A percentile compares a stretch with the other conserved stretches of the same genome.
Evolutionary conservation across 2,113 vertebrate species (phyloP).

Genomic region (Trogon melanurus): DNA sequence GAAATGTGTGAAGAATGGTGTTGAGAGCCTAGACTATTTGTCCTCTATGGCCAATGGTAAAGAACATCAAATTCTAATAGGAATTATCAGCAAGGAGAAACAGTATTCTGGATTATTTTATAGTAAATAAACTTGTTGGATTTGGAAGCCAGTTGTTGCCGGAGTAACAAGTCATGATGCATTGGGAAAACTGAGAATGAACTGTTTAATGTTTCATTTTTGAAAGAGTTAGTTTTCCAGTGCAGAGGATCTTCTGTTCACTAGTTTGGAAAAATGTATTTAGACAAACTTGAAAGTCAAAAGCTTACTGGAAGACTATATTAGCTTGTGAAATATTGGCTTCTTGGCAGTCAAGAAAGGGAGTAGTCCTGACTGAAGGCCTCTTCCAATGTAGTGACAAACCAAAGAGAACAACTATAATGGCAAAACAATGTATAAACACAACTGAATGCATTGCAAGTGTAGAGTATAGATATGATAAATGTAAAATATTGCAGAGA

Average conservation of each 20-base stretch:
- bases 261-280: not conserved
- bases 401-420: not conserved
- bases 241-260: not conserved
- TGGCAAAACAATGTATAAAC: not conserved
- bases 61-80: not conserved
- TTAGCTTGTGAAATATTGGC: not conserved
- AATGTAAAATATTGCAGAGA: not conserved
- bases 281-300: not conserved
- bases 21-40: not conserved
- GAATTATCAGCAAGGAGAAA: not conserved
- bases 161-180: not conserved
- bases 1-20: not conserved
- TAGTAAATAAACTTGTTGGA: not conserved
- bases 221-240: not conserved
- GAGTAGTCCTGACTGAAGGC: not conserved
- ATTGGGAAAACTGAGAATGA: not conserved
- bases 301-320: not conserved
- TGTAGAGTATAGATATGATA: not conserved
- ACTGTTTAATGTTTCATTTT: not conserved
- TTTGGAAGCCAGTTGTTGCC: not conserved
- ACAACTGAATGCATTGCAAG: not conserved
- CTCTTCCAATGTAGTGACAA: not conserved
- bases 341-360: not conserved
- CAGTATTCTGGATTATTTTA: not conserved
- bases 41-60: not conserved